Percentiles rank a stretch among this genome's conserved stretches.
phyloP scores from a whole-genome alignment of 1,140 invertebrate genomes.

The Stegodyphus mimosarum region DNA sequence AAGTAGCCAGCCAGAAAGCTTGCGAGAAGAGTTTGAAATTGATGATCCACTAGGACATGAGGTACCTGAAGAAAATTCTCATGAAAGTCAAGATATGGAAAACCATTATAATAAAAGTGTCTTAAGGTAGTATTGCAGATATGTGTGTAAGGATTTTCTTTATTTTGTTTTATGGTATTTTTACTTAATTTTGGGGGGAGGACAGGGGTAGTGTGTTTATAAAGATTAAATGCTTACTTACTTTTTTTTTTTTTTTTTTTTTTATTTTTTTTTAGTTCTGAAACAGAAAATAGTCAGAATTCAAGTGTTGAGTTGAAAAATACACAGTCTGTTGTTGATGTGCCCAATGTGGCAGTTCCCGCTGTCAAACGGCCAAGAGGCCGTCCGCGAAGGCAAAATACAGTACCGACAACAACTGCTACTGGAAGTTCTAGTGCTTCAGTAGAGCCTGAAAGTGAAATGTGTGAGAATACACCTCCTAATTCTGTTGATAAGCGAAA shows the following conservation, averaged over 20 bases:
- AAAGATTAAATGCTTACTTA: background rate
- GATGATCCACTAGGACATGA: background rate
- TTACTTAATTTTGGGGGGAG: background rate
- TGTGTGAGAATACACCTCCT: slow-evolving; percentile 51
- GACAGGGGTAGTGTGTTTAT: background rate
- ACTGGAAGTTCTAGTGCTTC: background rate
- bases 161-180: background rate
- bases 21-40: background rate
- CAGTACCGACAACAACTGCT: background rate
- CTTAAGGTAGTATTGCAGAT: slow-evolving; percentile 9
- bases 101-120: slow-evolving; percentile 4
- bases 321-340: background rate
- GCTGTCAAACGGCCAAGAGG: slow-evolving; percentile 32
- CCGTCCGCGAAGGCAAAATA: slow-evolving; percentile 13
- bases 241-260: background rate
- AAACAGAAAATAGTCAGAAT: slow-evolving; percentile 11
- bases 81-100: slow-evolving; percentile 21
- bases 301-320: slow-evolving; percentile 3
- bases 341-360: background rate
- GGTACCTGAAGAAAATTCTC: slow-evolving; percentile 2
- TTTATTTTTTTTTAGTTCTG: slow-evolving; percentile 1
- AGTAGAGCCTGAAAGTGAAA: slow-evolving; percentile 3
- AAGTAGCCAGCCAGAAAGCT: background rate
- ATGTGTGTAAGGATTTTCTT: background rate
- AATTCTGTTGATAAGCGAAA: slow-evolving; percentile 36